These are phyloP conservation scores for Lypha dubia DNA, from an alignment of 2,888 invertebrate species.

Conservation along the genomic window DNA sequence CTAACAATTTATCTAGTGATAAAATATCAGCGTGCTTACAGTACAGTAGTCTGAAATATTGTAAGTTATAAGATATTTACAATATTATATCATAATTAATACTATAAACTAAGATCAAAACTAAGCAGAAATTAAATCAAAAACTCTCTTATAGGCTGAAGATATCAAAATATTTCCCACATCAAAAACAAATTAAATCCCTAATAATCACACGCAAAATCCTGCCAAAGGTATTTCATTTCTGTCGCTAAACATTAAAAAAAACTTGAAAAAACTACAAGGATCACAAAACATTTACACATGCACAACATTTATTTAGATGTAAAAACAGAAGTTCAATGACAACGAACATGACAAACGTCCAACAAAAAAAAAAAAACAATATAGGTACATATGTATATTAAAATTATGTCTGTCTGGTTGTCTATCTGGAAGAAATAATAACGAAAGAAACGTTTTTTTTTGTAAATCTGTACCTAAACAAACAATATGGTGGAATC, in stretches of 20 bases:
- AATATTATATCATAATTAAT: no score
- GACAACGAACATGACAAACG: slow-evolving; percentile 44
- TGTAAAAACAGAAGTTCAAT: slow-evolving; percentile 13
- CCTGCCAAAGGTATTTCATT: slow-evolving; percentile 43
- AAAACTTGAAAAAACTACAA: slow-evolving; percentile 1
- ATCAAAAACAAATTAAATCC: slow-evolving; percentile 48
- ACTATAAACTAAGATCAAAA: no score
- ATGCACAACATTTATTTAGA: slow-evolving; percentile 14
- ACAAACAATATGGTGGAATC: slow-evolving; percentile 62
- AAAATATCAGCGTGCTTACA: no score
- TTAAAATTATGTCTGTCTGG: slow-evolving; percentile 37
- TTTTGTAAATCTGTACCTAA: slow-evolving; percentile 60
- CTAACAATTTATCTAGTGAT: no score
- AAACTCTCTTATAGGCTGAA: neutral
- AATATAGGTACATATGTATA: no score
- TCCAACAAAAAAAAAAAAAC: slow-evolving; percentile 30
- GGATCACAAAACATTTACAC: slow-evolving; percentile 29
- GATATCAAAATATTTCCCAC: slow-evolving; percentile 54
- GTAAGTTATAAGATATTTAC: no score
- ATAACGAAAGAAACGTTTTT: slow-evolving; percentile 3
- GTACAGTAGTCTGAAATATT: no score
- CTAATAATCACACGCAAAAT: slow-evolving; percentile 63
- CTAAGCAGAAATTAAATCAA: neutral
- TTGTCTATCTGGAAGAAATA: neutral
- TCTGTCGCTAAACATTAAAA: slow-evolving; percentile 23